Conservation (phyloP, 2,888 invertebrate genomes). For the Barypeithes pellucidus region DNA sequence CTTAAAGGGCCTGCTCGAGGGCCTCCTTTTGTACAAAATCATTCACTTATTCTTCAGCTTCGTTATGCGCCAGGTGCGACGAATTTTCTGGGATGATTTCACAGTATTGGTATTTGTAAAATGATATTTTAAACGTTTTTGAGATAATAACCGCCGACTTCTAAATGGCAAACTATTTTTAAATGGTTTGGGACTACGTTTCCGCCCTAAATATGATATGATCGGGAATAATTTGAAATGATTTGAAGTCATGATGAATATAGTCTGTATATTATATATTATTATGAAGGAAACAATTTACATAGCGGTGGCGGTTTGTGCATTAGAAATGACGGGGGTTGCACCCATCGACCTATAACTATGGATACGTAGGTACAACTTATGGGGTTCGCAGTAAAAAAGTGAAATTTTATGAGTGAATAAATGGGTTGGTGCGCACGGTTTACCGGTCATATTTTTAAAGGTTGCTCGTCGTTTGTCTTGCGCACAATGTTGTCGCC, state of each 20-base stretch:
- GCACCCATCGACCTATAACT: too few relatives aligned
- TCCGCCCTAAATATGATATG: slow-evolving; percentile 24
- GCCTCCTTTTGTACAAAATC: slow-evolving; percentile 47
- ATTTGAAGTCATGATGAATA: too few relatives aligned
- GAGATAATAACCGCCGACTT: neutral
- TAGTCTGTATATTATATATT: neutral
- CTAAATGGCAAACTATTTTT: neutral
- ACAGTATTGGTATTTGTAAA: slow-evolving; percentile 41
- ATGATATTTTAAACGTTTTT: slow-evolving; percentile 42
- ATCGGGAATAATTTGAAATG: slow-evolving; percentile 9
- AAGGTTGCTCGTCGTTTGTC: too few relatives aligned
- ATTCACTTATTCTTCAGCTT: slow-evolving; percentile 44
- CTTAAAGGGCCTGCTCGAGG: slow-evolving; percentile 44
- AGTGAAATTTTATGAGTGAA: too few relatives aligned
- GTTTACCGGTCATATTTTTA: too few relatives aligned
- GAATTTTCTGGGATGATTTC: slow-evolving; percentile 22
- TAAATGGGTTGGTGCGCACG: too few relatives aligned
- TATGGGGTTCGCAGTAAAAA: too few relatives aligned
- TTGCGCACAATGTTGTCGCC: too few relatives aligned
- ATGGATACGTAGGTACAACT: too few relatives aligned
- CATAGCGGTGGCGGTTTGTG: too few relatives aligned
- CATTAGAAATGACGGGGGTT: too few relatives aligned
- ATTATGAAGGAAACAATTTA: too few relatives aligned
- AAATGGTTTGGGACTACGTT: neutral
- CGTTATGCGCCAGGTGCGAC: slow-evolving; percentile 46